Evolutionary conservation across 2,113 vertebrate genomes (phyloP).

Genomic region (Dascyllus trimaculatus): DNA sequence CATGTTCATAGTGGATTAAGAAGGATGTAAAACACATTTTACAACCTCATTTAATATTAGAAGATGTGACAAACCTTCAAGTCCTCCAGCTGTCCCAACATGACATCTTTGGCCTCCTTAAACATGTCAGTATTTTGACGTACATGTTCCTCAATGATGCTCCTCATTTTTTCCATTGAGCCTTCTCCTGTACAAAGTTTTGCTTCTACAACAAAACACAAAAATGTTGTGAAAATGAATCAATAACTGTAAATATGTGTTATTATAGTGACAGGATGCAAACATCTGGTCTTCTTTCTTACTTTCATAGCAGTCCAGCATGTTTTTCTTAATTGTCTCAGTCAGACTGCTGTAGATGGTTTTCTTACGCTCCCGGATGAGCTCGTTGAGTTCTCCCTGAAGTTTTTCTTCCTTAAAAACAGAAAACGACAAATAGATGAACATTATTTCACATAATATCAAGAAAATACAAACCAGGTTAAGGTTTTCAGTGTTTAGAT

Average conservation of each 20-base stretch:
- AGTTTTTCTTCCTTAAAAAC: conserved; percentile 33
- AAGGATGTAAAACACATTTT: too few species aligned
- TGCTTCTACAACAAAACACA: conserved; percentile 43
- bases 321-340: conserved; percentile 17
- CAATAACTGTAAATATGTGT: too few species aligned
- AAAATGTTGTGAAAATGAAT: too few species aligned
- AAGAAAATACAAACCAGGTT: too few species aligned
- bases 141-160: background rate
- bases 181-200: background rate
- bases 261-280: background rate
- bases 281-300: conserved; percentile 13
- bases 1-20: too few species aligned
- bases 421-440: too few species aligned
- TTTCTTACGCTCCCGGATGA: conserved; percentile 48
- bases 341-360: conserved; percentile 50
- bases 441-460: too few species aligned
- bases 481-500: too few species aligned
- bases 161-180: conserved; percentile 2
- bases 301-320: conserved; percentile 54
- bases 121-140: conserved; percentile 40
- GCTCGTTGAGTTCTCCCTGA: background rate
- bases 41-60: too few species aligned
- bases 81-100: too few species aligned
- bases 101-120: too few species aligned
- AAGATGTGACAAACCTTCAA: too few species aligned